phyloP scores from a whole-genome alignment of 2,113 vertebrate genomes.

The Phalacrocorax pelagicus region DNA sequence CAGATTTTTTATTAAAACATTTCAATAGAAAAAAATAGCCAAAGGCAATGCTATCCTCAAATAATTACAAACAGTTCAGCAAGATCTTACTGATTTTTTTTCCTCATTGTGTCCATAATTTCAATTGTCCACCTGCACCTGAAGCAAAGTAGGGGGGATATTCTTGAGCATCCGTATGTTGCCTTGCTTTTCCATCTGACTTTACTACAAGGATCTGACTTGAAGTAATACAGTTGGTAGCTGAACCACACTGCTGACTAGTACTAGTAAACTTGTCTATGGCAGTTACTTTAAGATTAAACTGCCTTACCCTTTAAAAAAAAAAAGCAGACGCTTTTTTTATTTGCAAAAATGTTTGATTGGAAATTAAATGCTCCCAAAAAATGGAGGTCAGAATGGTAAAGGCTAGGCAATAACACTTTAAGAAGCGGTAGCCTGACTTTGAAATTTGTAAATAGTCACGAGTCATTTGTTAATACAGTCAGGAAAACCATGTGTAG shows the following conservation, averaged over 20 bases:
- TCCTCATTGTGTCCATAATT: background rate
- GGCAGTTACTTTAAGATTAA: background rate
- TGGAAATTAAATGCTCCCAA: background rate
- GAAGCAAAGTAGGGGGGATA: background rate
- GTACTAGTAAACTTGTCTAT: background rate
- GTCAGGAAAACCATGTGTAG: background rate
- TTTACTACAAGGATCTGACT: background rate
- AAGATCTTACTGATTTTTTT: background rate
- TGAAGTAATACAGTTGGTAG: background rate
- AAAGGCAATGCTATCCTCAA: background rate
- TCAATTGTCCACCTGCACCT: background rate
- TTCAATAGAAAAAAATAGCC: background rate
- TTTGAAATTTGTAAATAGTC: conserved; percentile 49
- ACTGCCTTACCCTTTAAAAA: background rate
- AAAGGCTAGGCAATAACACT: background rate
- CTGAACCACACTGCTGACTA: background rate
- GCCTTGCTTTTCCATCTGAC: background rate
- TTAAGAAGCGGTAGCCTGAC: background rate
- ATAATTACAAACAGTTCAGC: background rate
- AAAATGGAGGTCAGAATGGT: background rate
- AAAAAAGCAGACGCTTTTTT: background rate
- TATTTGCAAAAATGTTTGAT: background rate
- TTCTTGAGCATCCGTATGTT: background rate
- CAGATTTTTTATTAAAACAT: conserved; percentile 32
- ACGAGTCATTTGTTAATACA: background rate